Evolutionary conservation across 2,113 vertebrate genomes (phyloP).

Genomic region (Psephotus haematonotus): DNA sequence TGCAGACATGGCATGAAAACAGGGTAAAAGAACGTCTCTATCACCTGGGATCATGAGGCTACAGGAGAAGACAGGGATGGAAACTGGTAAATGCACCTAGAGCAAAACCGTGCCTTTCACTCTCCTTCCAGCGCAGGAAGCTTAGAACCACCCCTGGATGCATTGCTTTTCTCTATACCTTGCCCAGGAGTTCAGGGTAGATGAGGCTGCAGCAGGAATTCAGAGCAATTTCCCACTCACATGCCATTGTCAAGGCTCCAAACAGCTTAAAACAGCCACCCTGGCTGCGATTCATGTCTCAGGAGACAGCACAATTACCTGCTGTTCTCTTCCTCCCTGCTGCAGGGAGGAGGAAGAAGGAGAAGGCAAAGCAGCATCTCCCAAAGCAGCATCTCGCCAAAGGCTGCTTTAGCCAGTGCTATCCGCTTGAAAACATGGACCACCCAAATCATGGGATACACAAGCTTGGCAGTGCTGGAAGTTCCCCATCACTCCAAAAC

Average conservation of each 20-base stretch:
- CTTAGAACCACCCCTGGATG: background rate
- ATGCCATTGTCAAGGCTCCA: background rate
- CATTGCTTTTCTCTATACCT: background rate
- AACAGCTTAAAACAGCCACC: conserved; percentile 2
- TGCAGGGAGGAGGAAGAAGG: conserved; percentile 13
- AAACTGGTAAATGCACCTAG: background rate
- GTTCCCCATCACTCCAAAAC: background rate
- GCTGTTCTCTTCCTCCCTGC: background rate
- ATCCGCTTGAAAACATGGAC: background rate
- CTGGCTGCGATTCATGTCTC: background rate
- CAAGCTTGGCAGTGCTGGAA: fast-evolving
- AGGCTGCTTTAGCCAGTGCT: background rate
- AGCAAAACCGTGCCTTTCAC: background rate
- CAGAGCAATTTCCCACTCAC: background rate
- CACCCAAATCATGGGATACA: fast-evolving
- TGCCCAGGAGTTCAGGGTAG: background rate
- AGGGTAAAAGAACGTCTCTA: conserved; percentile 31
- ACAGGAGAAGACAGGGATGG: background rate
- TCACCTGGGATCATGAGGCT: conserved; percentile 6
- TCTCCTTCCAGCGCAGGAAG: background rate
- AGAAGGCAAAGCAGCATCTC: background rate
- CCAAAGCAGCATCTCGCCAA: background rate
- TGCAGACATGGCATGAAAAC: background rate
- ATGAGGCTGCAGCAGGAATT: background rate
- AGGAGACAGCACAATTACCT: background rate